These are phyloP conservation scores for Sesamia inferens DNA, from an alignment of 2,888 invertebrate species.

Conservation along the genomic window DNA sequence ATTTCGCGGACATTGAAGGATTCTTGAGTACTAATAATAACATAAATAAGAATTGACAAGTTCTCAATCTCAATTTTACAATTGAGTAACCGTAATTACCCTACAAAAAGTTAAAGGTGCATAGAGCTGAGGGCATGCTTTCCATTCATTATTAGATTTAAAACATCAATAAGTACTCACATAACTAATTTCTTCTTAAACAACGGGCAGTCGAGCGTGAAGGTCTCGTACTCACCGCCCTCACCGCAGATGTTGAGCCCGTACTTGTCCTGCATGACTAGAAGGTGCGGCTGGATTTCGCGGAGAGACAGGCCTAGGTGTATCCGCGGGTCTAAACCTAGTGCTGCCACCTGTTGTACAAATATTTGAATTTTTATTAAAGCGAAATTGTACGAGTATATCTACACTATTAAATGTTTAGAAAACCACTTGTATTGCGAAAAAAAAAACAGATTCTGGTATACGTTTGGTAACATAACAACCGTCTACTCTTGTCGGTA, in stretches of 20 bases:
- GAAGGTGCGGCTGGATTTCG: constrained; percentile 96
- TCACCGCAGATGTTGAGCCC: constrained; percentile 99
- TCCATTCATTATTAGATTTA: no score
- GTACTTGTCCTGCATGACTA: constrained; percentile 97
- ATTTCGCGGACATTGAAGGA: no score
- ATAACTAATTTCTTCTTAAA: constrained; percentile 97
- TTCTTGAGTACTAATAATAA: no score
- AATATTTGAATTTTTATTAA: background rate
- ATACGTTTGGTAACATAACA: background rate
- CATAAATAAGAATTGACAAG: no score
- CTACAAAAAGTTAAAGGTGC: no score
- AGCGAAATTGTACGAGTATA: background rate
- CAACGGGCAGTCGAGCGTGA: constrained; percentile 98
- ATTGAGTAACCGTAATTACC: no score
- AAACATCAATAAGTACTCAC: constrained; percentile 89
- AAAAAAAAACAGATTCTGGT: background rate
- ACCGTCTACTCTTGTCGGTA: background rate
- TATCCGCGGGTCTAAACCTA: constrained; percentile 96
- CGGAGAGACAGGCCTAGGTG: constrained; percentile 96
- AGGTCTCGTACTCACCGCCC: constrained; percentile 99
- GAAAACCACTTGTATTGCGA: background rate
- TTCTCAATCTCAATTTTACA: no score
- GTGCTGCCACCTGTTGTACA: constrained; percentile 91
- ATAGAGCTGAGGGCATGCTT: no score
- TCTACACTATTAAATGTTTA: background rate